A percentile compares a stretch with the other conserved stretches of the same genome.
Evolutionary conservation across 2,797 vertebrate genomes (phyloP).

Genomic region (Karalla daura): DNA sequence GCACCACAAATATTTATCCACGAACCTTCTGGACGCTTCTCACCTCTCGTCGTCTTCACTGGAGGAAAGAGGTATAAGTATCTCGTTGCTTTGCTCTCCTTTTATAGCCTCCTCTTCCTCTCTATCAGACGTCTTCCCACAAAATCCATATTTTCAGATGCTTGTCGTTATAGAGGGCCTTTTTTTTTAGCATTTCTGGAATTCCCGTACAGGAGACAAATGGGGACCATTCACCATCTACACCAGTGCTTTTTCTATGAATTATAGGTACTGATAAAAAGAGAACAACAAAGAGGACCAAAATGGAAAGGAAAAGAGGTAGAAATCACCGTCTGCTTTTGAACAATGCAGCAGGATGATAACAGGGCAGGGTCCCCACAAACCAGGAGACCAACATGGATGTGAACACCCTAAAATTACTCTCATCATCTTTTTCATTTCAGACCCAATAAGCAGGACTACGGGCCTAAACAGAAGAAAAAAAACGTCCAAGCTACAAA

Average conservation of each 20-base stretch:
- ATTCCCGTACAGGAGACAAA: too few species aligned
- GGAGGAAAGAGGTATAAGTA: conserved; percentile 16
- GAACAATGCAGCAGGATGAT: background rate
- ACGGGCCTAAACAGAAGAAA: background rate
- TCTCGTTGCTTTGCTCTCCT: background rate
- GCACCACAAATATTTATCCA: conserved; percentile 78
- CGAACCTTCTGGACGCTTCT: conserved; percentile 38
- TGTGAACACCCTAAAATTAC: conserved; percentile 33
- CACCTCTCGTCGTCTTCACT: conserved; percentile 30
- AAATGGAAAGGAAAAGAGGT: background rate
- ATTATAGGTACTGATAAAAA: too few species aligned
- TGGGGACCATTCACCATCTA: too few species aligned
- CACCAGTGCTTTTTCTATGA: background rate
- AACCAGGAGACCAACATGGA: conserved; percentile 1
- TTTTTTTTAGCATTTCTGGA: too few species aligned
- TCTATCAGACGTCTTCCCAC: background rate
- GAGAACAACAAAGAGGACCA: background rate
- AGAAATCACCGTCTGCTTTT: background rate
- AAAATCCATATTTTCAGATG: too few species aligned
- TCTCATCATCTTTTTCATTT: conserved; percentile 2
- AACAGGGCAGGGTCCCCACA: conserved; percentile 7
- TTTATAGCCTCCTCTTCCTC: background rate
- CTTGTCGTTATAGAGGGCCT: too few species aligned
- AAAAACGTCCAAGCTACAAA: background rate
- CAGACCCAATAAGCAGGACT: background rate